Base-by-base conservation (phyloP, 2,113 vertebrate species). In the Litocranius walleri region DNA sequence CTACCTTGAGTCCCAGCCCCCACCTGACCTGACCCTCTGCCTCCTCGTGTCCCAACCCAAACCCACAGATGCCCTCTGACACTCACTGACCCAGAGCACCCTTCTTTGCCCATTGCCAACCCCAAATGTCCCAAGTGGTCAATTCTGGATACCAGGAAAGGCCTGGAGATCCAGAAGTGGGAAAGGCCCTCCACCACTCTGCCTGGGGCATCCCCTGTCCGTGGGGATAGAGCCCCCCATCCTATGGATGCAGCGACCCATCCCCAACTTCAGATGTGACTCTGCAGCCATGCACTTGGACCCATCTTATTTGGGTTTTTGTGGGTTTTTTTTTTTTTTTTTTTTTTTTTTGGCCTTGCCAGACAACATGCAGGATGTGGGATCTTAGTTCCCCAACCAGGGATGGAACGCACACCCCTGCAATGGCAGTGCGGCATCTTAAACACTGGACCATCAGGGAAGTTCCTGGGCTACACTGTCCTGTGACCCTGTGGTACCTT, bases 151-250 rank as follows among this genome's bases (percentile, higher is more conserved):
- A 36, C 61, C 30, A 57, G 52, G 23, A 57, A 33, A 21, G 30
- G 33, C n/a, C 52, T 21, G 2, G 36, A 33, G 91, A 10, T 52
- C 56, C 27, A 3, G 25, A 77, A 27, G n/a, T 50, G 4, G 17
- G 43, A 10, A 23, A 82, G 50, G 3, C 29, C 40, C 17, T 4
- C 82, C 77, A 29, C 52, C 16, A 48, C 10, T 29, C 23, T n/a
- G 15, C n/a, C 57, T 7, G 5, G 13, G 15, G 4, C 1, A 14
- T 14, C 29, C 27, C 30, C 48, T 1, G 1, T 57, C 43, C n/a
- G 45, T 40, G 33, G 36, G 29, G 77, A 90, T 25, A 3, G 54
- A 87, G 36, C 3, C 14, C 13, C 19, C 25, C 15, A 13, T 43
- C 23, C 16, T 61, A 19, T 11, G 23, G 30, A 50, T 56, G 2